These are phyloP conservation scores for Labeo catla DNA, from an alignment of 2,113 vertebrate species.

Conservation along the genomic window DNA sequence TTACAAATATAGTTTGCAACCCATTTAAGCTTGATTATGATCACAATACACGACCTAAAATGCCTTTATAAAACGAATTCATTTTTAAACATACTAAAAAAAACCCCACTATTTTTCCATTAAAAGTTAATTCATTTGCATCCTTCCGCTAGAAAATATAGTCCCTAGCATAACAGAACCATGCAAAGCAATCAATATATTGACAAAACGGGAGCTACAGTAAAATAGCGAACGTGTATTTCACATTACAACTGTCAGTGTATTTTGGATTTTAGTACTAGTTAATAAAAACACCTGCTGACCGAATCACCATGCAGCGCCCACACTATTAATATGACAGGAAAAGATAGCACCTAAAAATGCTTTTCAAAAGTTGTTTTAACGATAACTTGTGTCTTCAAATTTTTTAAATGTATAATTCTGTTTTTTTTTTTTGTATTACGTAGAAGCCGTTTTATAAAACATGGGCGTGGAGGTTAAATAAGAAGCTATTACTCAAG, in stretches of 20 bases:
- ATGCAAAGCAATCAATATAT: background rate
- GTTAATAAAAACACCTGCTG: background rate
- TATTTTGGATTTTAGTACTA: background rate
- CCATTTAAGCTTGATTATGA: background rate
- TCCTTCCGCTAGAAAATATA: background rate
- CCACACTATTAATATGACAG: background rate
- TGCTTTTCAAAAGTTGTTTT: too few relatives aligned
- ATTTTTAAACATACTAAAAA: background rate
- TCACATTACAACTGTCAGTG: background rate
- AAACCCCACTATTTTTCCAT: background rate
- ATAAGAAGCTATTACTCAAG: too few relatives aligned
- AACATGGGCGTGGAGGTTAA: too few relatives aligned
- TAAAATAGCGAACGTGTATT: background rate
- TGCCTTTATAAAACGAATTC: background rate
- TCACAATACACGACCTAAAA: background rate
- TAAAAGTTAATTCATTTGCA: background rate
- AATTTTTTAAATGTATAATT: background rate
- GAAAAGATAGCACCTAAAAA: background rate
- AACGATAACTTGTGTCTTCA: background rate
- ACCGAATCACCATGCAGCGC: background rate
- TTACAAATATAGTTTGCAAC: background rate
- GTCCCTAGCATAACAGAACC: background rate
- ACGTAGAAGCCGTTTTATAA: background rate
- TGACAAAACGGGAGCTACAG: background rate
- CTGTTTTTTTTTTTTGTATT: background rate